Percentiles rank a stretch among this genome's conserved stretches.
These are phyloP conservation scores for Gryllus bimaculatus DNA, from an alignment of 1,140 invertebrate genomes.

Conservation along the genomic window DNA sequence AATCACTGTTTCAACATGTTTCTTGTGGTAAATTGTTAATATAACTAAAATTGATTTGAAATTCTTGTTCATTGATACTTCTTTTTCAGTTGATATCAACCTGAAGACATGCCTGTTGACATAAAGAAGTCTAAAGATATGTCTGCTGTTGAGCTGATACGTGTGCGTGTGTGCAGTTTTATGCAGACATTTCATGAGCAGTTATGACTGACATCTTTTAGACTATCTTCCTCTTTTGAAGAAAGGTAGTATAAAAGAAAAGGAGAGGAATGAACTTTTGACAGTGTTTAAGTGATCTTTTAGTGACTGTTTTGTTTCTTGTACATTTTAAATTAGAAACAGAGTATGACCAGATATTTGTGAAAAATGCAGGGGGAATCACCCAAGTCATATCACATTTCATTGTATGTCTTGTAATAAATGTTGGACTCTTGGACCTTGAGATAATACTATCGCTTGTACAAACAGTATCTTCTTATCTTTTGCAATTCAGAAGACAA, in stretches of 20 bases:
- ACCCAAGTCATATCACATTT: too few relatives aligned
- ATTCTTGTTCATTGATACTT: background rate
- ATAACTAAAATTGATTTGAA: background rate
- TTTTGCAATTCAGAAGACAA: too few relatives aligned
- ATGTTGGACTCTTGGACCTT: background rate
- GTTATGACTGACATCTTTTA: background rate
- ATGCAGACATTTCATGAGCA: background rate
- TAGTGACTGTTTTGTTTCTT: background rate
- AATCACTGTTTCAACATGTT: too few relatives aligned
- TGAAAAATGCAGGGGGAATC: background rate
- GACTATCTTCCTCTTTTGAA: too few relatives aligned
- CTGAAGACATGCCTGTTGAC: background rate
- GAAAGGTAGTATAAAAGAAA: background rate
- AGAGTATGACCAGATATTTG: background rate
- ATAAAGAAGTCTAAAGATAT: background rate
- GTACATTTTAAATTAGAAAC: background rate
- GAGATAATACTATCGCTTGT: too few relatives aligned
- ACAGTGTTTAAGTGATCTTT: background rate
- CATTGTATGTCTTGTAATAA: background rate
- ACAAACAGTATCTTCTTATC: too few relatives aligned
- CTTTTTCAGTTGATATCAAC: slow-evolving; percentile 2
- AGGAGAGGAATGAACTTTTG: background rate
- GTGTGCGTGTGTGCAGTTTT: background rate
- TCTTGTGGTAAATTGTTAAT: too few relatives aligned
- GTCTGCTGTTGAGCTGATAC: too few relatives aligned